phyloP scores from a whole-genome alignment of 35 echinoderm and acorn worm genomes.

The Lytechinus variegatus region DNA sequence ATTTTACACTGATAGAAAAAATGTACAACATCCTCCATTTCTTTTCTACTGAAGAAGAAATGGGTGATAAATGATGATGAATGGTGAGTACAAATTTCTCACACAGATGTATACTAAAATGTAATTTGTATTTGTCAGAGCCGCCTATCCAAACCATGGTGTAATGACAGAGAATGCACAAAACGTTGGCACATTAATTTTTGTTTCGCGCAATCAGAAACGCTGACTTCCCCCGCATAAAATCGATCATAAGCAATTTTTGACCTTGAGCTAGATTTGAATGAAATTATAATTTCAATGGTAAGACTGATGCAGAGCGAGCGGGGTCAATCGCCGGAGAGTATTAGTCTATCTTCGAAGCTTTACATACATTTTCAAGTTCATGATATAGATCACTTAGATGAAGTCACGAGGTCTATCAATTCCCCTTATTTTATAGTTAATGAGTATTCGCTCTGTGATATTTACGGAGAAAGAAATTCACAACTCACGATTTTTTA shows the following conservation, averaged over 20 bases:
- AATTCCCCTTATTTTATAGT: too few relatives aligned
- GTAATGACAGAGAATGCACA: background rate
- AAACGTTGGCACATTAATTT: background rate
- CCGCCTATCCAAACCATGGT: background rate
- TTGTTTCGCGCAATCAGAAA: background rate
- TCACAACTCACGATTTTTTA: background rate
- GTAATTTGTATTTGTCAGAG: background rate
- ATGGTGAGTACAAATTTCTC: too few relatives aligned
- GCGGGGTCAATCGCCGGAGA: slow-evolving; percentile 7
- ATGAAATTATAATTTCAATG: slow-evolving; percentile 31
- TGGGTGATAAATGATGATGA: too few relatives aligned
- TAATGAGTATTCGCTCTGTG: too few relatives aligned
- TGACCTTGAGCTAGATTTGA: slow-evolving; percentile 35
- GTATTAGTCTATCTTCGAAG: background rate
- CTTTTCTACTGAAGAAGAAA: too few relatives aligned
- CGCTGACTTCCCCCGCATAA: slow-evolving; percentile 10
- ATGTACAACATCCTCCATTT: too few relatives aligned
- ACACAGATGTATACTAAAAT: too few relatives aligned
- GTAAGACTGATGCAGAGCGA: background rate
- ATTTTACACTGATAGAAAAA: too few relatives aligned
- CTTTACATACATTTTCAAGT: background rate
- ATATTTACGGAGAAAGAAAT: too few relatives aligned
- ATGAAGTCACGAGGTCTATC: background rate
- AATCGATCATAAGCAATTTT: slow-evolving; percentile 43
- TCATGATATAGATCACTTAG: background rate